phyloP scores from a whole-genome alignment of 2,113 vertebrate species.

The Hydrochoerus hydrochaeris region DNA sequence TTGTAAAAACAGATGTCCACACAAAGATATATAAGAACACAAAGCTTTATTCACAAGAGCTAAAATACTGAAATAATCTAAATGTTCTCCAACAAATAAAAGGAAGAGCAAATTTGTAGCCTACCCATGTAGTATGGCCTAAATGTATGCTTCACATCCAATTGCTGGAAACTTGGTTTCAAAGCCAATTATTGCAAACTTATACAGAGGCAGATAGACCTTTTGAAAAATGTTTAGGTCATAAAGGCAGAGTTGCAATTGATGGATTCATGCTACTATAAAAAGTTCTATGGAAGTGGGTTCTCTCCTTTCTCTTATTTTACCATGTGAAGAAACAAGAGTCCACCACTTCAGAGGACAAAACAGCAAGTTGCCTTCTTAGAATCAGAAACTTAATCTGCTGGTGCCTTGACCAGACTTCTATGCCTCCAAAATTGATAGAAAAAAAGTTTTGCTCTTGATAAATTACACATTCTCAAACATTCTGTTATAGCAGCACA shows the following conservation, averaged over 20 bases:
- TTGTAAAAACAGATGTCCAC: slow-evolving; percentile 57
- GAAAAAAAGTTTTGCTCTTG: background rate
- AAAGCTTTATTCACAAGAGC: background rate
- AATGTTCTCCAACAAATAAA: background rate
- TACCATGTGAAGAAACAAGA: background rate
- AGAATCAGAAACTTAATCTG: background rate
- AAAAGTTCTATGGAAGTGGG: background rate
- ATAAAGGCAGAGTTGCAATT: background rate
- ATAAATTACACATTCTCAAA: background rate
- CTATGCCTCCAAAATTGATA: background rate
- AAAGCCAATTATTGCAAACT: background rate
- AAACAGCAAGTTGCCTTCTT: background rate
- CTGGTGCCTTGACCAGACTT: background rate
- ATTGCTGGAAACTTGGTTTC: background rate
- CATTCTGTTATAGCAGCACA: background rate
- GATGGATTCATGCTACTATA: background rate
- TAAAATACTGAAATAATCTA: background rate
- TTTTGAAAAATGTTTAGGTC: background rate
- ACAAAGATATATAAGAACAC: slow-evolving; percentile 16
- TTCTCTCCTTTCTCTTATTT: background rate
- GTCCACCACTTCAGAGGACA: background rate
- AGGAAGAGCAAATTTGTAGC: background rate
- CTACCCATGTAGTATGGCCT: background rate
- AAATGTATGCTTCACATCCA: background rate
- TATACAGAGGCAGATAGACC: no score